Conservation (phyloP, 2,113 vertebrate genomes). For the Solenodon paradoxus region DNA sequence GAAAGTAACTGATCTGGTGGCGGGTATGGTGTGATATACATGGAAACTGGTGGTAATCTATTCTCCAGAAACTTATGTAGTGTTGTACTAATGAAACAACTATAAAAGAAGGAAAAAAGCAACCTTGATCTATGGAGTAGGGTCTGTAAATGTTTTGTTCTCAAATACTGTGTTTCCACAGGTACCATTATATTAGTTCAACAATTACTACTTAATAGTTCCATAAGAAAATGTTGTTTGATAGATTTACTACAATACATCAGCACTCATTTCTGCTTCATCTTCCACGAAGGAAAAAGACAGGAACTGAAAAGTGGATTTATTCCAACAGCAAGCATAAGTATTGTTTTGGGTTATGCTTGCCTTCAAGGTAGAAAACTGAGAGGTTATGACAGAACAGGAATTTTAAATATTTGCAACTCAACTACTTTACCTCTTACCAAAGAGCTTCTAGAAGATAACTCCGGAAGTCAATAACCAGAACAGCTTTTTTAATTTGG, state of each 20-base stretch:
- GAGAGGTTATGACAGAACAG: background rate
- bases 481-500: background rate
- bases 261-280: background rate
- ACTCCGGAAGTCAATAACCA: background rate
- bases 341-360: background rate
- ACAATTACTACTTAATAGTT: background rate
- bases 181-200: too few relatives aligned
- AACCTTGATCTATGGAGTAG: background rate
- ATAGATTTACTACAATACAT: background rate
- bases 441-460: background rate
- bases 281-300: background rate
- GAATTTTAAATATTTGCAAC: constrained; percentile 19
- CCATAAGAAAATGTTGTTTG: background rate
- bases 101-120: too few relatives aligned
- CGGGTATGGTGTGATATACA: too few relatives aligned
- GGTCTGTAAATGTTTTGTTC: background rate
- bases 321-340: constrained; percentile 21
- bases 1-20: constrained; percentile 12
- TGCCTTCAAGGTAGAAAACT: background rate
- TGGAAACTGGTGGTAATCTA: too few relatives aligned
- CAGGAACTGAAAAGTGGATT: background rate
- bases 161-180: background rate
- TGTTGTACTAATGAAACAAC: too few relatives aligned
- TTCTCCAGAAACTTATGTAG: too few relatives aligned
- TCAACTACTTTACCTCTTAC: background rate